Evolutionary conservation across 64 coral and sea anemone species (phyloP), one percentile per base, ranked within the genome.

Genomic region (Montipora foliosa): DNA sequence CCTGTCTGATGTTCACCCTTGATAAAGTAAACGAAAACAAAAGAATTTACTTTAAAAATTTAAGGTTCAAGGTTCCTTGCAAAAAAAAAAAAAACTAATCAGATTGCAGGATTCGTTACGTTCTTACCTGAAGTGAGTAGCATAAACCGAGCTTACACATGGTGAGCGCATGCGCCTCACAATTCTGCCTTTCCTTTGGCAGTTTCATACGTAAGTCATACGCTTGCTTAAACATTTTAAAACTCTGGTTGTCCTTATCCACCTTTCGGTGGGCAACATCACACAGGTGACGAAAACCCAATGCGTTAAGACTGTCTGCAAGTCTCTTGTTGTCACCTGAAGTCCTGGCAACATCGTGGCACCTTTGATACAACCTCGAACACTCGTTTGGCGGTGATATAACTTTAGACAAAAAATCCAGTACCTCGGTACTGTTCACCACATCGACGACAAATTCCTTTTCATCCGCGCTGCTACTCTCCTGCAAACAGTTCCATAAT

Each of bases 111-210:
- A 57, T 57, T 57, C 53, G 53, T 57, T 57, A 57, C 53, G 53
- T 57, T 57, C 53, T 57, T 11, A 57, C 53, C 53, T 11, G 53
- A 57, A 57, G 53, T 57, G 53, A 6, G 1, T 57, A 66, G 46
- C 80, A 83, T 24, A 83, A 15, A 4, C 80, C 80, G 21, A 83
- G 80, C 15, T 83, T 83, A 13, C 22, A 64, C 24, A 66, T 44
- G 59, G 80, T 83, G 80, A 64, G 80, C 37, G 55, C 80, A 83
- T 83, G 80, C 80, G 80, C 62, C 5, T 83, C 10, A 66, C 57
- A 83, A 0, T 67, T 58, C 6, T 83, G 80, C 16, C 44, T 17
- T 15, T 83, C 59, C 57, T 83, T 59, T 45, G 57, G 80, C 3
- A 83, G 45, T 16, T n/a, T 83, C 11, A 5, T 8, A 0, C 80